Percentiles rank a stretch among this genome's conserved stretches.
Evolutionary conservation across 2,888 invertebrate genomes (phyloP).

Genomic region (Arge pagana): DNA sequence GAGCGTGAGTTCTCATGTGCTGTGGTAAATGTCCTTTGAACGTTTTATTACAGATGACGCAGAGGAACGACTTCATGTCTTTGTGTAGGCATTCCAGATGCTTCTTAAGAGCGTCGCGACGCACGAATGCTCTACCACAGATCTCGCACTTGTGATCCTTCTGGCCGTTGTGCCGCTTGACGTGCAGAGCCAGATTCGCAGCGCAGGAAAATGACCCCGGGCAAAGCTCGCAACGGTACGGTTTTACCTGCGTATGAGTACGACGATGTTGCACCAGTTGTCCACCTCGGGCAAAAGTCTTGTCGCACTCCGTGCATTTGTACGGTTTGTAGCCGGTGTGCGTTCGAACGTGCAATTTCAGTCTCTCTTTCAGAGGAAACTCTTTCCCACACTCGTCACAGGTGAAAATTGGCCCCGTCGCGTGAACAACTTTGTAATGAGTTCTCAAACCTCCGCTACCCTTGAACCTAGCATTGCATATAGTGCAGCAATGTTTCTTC

Average conservation of each 20-base stretch:
- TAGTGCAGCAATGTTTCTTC: constrained; percentile 49
- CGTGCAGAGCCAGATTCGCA: constrained; percentile 58
- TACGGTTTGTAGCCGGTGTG: constrained; percentile 76
- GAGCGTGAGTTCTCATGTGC: constrained; percentile 80
- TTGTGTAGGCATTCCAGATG: constrained; percentile 78
- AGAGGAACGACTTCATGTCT: constrained; percentile 75
- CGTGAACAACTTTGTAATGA: constrained; percentile 54
- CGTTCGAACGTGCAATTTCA: constrained; percentile 73
- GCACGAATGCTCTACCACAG: constrained; percentile 78
- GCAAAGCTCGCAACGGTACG: constrained; percentile 74
- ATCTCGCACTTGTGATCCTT: constrained; percentile 79
- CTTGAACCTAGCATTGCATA: constrained; percentile 51
- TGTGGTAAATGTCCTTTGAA: constrained; percentile 82
- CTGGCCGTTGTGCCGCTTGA: constrained; percentile 71
- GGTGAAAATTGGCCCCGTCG: constrained; percentile 61
- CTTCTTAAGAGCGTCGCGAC: constrained; percentile 74
- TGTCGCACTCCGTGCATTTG: constrained; percentile 66
- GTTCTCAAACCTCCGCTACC: constrained; percentile 54
- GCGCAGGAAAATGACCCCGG: constrained; percentile 69
- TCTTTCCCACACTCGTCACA: constrained; percentile 78
- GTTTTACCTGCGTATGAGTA: constrained; percentile 74
- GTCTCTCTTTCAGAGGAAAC: constrained; percentile 76
- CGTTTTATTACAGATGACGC: constrained; percentile 79
- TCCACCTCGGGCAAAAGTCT: constrained; percentile 74
- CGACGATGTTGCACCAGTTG: constrained; percentile 77